Evolutionary conservation across 2,113 vertebrate genomes (phyloP).

Genomic region (Pteronura brasiliensis): DNA sequence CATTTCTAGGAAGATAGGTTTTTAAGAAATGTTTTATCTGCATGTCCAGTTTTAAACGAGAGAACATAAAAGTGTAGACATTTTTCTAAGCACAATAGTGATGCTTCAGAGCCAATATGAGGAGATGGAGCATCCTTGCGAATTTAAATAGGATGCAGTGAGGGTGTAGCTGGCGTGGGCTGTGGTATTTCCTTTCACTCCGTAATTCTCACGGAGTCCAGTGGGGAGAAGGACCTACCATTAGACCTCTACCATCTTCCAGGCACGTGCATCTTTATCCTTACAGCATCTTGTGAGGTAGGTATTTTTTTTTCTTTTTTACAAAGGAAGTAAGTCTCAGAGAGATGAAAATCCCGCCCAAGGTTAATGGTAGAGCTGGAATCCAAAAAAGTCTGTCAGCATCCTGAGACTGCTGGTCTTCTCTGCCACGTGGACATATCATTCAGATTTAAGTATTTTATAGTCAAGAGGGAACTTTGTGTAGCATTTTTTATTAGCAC

Average conservation of each 20-base stretch:
- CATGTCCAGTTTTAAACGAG: constrained; percentile 41
- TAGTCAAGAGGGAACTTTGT: not conserved
- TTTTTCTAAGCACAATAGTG: constrained; percentile 44
- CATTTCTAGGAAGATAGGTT: constrained; percentile 39
- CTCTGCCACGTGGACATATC: not conserved
- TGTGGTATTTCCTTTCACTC: not conserved
- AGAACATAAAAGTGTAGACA: constrained; percentile 11
- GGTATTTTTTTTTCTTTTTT: not conserved
- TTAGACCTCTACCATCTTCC: not conserved
- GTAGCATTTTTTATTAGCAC: not conserved
- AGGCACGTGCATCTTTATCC: not conserved
- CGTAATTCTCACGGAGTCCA: not conserved
- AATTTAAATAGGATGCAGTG: not conserved
- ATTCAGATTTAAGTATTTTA: not conserved
- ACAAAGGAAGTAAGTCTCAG: constrained; percentile 12
- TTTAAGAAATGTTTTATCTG: constrained; percentile 26
- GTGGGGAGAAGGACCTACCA: not conserved
- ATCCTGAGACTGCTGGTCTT: not conserved
- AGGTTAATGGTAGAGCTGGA: not conserved
- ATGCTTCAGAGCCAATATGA: not conserved
- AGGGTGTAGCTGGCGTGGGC: not conserved
- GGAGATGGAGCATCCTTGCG: not conserved
- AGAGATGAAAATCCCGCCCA: not conserved
- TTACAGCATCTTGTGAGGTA: not conserved
- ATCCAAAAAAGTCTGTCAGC: not conserved